Evolutionary conservation across 64 coral and sea anemone species (phyloP), one percentile per base, ranked within the genome.

Genomic region (Pocillopora verrucosa): DNA sequence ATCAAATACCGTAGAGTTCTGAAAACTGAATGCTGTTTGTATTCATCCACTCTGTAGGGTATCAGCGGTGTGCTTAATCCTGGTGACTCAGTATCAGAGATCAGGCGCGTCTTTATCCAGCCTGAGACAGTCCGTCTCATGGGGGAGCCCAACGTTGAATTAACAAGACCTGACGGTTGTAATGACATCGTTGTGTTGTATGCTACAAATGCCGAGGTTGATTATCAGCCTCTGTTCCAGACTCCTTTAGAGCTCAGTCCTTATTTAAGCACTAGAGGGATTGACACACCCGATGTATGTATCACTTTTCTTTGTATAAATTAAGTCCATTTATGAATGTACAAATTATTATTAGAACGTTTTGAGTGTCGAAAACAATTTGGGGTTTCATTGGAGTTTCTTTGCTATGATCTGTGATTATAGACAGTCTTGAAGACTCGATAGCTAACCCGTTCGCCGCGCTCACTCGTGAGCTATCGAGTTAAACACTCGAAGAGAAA

Each of bases 111-210:
- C 36, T 34, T 63, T 12, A 24, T 82, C 16, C 12, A 82, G 10
- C 79, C 79, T 82, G 59, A 82, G 1, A 82, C 79, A 16, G 79
- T 64, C 25, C 79, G 79, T 36, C 79, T 26, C 59, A 82, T 82
- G 79, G 30, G 17, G 25, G 60, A 82, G 14, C 79, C 79, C 19
- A 60, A 82, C 36, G 35, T 82, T 82, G 5, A 82, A 3, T 16
- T 17, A 4, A 24, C 24, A 35, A 82, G 26, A 63, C 79, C 79
- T 16, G 16, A 82, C 0, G 25, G 60, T 16, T 64, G 79, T 12
- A 64, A 63, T 82, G 79, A 82, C 36, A 13, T 26, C 11, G 3
- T 82, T 25, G 64, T 82, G 3, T 63, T 82, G 79, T 82, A 82
- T 36, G 79, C 59, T 22, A 82, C 79, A 10, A 82, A 24, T 15